Base-by-base conservation (phyloP, 2,888 invertebrate genomes). In the Eupsilia transversa region DNA sequence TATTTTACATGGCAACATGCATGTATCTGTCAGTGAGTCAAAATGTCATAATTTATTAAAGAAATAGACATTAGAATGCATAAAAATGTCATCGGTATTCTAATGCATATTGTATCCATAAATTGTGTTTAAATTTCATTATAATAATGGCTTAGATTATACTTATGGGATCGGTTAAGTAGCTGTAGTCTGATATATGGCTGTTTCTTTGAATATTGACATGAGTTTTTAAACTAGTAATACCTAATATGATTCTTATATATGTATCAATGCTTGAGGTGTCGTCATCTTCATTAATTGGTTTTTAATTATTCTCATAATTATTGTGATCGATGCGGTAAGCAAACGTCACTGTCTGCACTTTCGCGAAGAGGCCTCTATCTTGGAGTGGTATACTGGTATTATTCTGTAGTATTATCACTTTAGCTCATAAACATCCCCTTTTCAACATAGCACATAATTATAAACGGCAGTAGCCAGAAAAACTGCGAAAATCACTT, bases 51-150 rank as follows among this genome's bases (percentile, higher is more conserved):
- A 82, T 77, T 77, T 84, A 74, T 79, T 71, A 68, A 56, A 79
- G 57, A 63, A 73, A 64, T 75, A 54, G 41, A 60, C 69, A 74
- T 59, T 74, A 72, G 43, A 72, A 63, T 64, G 70, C 61, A 79
- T 77, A 82, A 77, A 79, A 75, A 71, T 74, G 72, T 73, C 79
- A 70, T 75, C 64, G 57, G 76, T 79, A 81, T 84, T 61, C 72
- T 74, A 73, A 67, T 60, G 80, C 74, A 12, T 78, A 35, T 41
- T 60, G 46, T 49, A 43, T 61, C 56, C 64, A 66, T 83, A 75
- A 79, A 74, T 79, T 60, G 54, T 52, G 38, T 69, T 77, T 63
- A 30, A 74, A 52, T 52, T 66, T 74, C 73, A 72, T 68, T 71
- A 59, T 67, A 49, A 69, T 56, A 70, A 68, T 67, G 23, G 35